Base-by-base conservation (phyloP, 2,797 vertebrate genomes). In the Catamblyrhynchus diadema region DNA sequence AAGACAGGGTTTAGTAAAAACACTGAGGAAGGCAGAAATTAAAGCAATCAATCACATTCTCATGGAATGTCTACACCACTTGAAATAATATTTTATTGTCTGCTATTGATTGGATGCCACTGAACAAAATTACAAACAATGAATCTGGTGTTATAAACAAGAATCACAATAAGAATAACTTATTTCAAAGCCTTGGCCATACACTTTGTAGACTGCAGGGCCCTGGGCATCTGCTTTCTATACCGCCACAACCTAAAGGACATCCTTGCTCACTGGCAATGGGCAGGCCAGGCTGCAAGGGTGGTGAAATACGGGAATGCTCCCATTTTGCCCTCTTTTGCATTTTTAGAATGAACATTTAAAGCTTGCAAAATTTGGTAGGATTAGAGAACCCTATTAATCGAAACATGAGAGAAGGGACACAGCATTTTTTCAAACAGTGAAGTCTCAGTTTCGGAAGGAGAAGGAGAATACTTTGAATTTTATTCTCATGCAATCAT, bases 1-100 rank as follows among this genome's bases (percentile, higher is more conserved):
- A 96, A 94, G 96, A 94, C 69, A 95, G 54, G 88, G 92, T 67
- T 95, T 95, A 91, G 80, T 92, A 89, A 96, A 96, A 95, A 93
- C 93, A 95, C 88, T 93, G 90, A 97, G 86, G 92, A 97, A 93
- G 92, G 95, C 97, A 97, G 97, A 97, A 97, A 97, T 97, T 97
- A 97, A 97, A 97, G 96, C 95, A 95, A 97, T 97, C 97, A 97
- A 97, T 97, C 97, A 97, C 94, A 71, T 93, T 81, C 94, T 90
- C 50, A 0, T 88, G 89, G 94, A 97, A 97, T 9, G 87, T 96
- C 95, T 94, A 94, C 94, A 90, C 85, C 95, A 92, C 92, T 96
- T 23, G 56, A 96, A 97, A 97, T 97, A 97, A 97, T 97, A 97
- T 97, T 97, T 97, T 97, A 96, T 97, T 97, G 96, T 96, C 92